Evolutionary conservation across 2,797 vertebrate genomes (phyloP), one percentile per base, ranked within the genome.

Genomic region (Scolopax rusticola): DNA sequence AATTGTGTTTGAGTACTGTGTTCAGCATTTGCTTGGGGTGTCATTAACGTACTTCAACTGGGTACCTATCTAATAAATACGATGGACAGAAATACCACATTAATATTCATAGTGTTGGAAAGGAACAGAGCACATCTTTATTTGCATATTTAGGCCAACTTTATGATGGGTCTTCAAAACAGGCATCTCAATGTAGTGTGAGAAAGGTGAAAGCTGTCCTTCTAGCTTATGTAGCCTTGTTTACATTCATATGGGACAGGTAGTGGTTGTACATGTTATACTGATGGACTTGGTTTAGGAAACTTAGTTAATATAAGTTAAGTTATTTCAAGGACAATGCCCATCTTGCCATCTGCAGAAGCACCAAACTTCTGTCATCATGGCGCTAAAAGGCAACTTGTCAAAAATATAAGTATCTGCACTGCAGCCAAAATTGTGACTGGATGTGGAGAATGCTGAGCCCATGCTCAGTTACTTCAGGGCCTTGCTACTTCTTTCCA

Each of bases 391-490:
- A 50, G 23, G 15, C 27, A 71, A 45, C 13, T 74, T 90, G 60
- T 54, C 73, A 76, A 65, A 41, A 64, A 38, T 43, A 0, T 41
- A 57, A 77, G 6, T 15, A 38, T n/a, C 17, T 81, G 25, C 32
- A 47, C 30, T 90, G 59, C 32, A 71, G 53, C 8, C 27, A 38
- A 64, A 76, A 73, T 32, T 50, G 36, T 63, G 50, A 54, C 21
- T 32, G 21, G 70, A 83, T 57, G 20, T 8, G 25, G 60, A 80
- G 56, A 73, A 27, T 51, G 8, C 33, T 10, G 30, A 59, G 19
- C 10, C n/a, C 12, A 15, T 0, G 0, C 20, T 74, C 2, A 1
- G 20, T 50, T 77, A 15, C 69, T 80, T 12, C 36, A 56, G 40
- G 63, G 25, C 30, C 7, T 6, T 43, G 7, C 18, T 88, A 30